Evolutionary conservation across 2,797 vertebrate species (phyloP).

Genomic region (Nasua narica): DNA sequence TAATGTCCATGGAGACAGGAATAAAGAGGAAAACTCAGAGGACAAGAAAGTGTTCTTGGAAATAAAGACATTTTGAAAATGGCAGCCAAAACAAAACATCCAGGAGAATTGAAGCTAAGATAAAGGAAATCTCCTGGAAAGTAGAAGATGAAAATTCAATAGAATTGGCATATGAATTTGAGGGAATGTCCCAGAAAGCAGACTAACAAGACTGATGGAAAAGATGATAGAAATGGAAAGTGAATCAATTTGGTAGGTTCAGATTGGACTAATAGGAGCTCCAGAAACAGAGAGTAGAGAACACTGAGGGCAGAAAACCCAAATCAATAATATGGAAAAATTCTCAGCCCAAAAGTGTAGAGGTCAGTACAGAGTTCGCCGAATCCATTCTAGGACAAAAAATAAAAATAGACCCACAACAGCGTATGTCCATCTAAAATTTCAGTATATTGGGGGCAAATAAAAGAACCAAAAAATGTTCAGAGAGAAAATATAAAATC

Average conservation of each 20-base stretch:
- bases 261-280: neutral
- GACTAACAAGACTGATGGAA: conserved; percentile 32
- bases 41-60: neutral
- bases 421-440: neutral
- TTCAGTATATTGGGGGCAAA: neutral
- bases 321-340: conserved; percentile 27
- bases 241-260: conserved; percentile 1
- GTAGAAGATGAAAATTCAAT: conserved; percentile 20
- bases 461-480: neutral
- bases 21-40: neutral
- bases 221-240: conserved; percentile 33
- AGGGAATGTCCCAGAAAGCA: conserved; percentile 32
- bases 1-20: neutral
- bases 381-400: neutral
- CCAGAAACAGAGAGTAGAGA: neutral
- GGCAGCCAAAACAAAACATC: neutral
- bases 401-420: neutral
- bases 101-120: neutral
- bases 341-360: neutral
- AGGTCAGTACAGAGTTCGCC: neutral
- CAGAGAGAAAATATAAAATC: conserved; percentile 16
- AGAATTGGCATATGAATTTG: neutral
- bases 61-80: conserved; percentile 24
- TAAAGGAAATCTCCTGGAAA: neutral
- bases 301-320: neutral